Evolutionary conservation across 2,888 invertebrate species (phyloP).

Genomic region (Drosophila falleni): DNA sequence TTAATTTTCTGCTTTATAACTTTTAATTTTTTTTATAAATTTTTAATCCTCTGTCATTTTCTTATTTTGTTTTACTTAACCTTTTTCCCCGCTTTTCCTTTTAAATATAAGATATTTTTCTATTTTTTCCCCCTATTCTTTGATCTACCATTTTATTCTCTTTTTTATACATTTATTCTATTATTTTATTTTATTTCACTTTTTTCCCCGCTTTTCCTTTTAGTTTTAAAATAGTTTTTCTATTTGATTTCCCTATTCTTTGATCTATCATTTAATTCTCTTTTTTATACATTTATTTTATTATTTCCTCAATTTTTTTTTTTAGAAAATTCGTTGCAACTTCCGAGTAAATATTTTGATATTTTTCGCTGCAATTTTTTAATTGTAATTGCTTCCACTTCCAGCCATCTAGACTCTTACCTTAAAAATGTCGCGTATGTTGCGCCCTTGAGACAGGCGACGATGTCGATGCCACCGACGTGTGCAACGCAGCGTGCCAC

Average conservation of each 20-base stretch:
- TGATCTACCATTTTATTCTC: neutral
- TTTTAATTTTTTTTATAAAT: too few species aligned
- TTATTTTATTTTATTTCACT: too few species aligned
- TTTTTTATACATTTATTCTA: too few species aligned
- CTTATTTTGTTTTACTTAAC: too few species aligned
- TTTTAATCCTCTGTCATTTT: too few species aligned
- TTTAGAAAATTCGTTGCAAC: neutral
- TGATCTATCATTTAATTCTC: neutral
- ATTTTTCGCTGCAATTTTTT: constrained; percentile 27
- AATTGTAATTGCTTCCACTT: constrained; percentile 15
- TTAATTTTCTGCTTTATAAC: too few species aligned
- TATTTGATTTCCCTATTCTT: neutral
- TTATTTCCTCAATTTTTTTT: neutral
- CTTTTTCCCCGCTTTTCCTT: too few species aligned
- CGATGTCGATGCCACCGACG: constrained; percentile 31
- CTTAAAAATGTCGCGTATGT: constrained; percentile 28
- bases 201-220: too few species aligned
- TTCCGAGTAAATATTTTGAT: constrained; percentile 34
- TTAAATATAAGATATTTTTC: neutral
- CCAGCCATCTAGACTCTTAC: neutral
- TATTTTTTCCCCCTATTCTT: neutral
- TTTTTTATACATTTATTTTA: neutral
- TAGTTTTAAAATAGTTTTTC: neutral
- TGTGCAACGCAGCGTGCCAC: constrained; percentile 43
- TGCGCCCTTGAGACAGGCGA: constrained; percentile 60